Evolutionary conservation across 1,140 invertebrate genomes (phyloP), one percentile per base, ranked within the genome.

Genomic region (Scaptomyza montana): DNA sequence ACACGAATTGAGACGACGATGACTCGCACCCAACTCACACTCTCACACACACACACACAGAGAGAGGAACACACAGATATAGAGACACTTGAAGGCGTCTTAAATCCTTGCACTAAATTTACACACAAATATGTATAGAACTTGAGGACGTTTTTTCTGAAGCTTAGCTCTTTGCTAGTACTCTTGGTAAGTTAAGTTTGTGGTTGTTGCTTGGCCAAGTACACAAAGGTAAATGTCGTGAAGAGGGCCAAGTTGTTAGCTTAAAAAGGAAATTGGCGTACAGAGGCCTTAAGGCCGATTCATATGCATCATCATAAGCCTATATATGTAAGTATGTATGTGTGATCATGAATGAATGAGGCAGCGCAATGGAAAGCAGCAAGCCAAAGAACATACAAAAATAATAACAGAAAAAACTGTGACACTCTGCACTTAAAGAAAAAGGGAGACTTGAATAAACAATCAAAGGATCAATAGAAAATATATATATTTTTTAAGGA

Each of bases 201-300:
- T 49, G 68, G 64, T 66, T 89, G 78, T 90, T 79, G 59, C 76
- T 73, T 90, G 84, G 74, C 75, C 87, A 84, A 89, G 81, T 90
- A 87, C 84, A 68, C 84, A 74, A 62, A 61, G 66, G 66, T 70
- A 80, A 90, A 84, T 89, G 80, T 80, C 74, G 71, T 68, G 66
- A 60, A 74, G 75, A 76, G 72, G 70, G 65, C 69, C 73, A 66
- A 61, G 73, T 80, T 81, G 72, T 89, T 89, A 85, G 75, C 80
- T 90, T 89, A 81, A 86, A 87, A 90, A 79, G 89, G 89, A 75
- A 90, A 85, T 80, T 74, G 74, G 39, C 70, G 59, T 21, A 54
- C 53, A 60, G 30, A 60, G 30, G 39, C 51, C 49, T 39, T 56
- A 36, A 55, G 13, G 25, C 41, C 45, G 41, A 63, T 66, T 51